Percentiles rank a stretch among this genome's conserved stretches.
phyloP scores from a whole-genome alignment of 2,797 vertebrate genomes.

The Hemitrygon akajei region DNA sequence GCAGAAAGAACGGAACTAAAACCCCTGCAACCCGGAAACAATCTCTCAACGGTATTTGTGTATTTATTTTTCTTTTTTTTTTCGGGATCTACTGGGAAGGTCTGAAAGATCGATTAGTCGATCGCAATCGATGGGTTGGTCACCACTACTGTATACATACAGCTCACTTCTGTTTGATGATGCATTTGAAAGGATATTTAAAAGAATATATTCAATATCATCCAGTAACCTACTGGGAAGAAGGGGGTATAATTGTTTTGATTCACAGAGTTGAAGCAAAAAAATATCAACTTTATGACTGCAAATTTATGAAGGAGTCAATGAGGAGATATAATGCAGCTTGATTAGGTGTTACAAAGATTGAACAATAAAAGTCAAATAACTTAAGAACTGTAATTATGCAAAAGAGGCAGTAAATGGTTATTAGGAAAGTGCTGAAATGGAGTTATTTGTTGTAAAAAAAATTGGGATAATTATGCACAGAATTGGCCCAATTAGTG shows the following conservation, averaged over 20 bases:
- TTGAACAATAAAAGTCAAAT: not conserved
- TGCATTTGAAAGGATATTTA: not conserved
- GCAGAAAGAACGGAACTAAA: no score
- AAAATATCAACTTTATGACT: not conserved
- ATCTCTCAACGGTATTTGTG: no score
- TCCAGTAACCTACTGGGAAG: not conserved
- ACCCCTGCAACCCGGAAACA: no score
- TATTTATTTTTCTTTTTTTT: no score
- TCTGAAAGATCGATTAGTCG: no score
- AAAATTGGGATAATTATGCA: not conserved
- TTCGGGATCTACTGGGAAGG: no score
- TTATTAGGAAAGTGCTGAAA: not conserved
- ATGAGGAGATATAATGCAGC: not conserved
- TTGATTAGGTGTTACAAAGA: not conserved
- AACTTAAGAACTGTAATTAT: constrained; percentile 4
- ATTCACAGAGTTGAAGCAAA: not conserved
- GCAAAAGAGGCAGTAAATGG: not conserved
- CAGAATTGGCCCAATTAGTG: not conserved
- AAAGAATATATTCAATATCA: not conserved
- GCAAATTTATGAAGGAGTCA: not conserved
- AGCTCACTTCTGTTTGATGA: not conserved
- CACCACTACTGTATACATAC: no score
- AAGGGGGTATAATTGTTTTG: not conserved
- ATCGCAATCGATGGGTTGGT: no score
- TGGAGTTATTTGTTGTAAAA: not conserved